phyloP scores from a whole-genome alignment of 1,140 invertebrate species.

The Aphidius gifuensis region DNA sequence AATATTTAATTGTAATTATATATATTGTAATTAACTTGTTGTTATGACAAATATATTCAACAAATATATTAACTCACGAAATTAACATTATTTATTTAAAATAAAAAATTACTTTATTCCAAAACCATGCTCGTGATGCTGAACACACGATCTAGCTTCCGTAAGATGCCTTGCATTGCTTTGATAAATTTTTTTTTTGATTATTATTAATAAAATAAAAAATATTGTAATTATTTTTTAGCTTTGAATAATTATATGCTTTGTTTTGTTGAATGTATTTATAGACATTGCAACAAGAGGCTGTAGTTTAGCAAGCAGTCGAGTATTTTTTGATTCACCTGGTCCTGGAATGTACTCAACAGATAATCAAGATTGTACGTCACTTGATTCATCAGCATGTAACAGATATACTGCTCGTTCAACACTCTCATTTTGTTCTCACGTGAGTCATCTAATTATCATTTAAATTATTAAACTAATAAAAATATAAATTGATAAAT shows the following conservation, averaged over 20 bases:
- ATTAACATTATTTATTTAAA: not conserved
- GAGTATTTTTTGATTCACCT: conserved; percentile 37
- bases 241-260: too few species aligned
- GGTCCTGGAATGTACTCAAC: conserved; percentile 21
- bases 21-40: too few species aligned
- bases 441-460: conserved; percentile 35
- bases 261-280: not conserved
- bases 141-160: too few species aligned
- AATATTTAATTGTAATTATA: too few species aligned
- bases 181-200: not conserved
- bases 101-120: not conserved
- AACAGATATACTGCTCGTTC: conserved; percentile 46
- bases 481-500: conserved; percentile 14
- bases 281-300: conserved; percentile 44
- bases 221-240: not conserved
- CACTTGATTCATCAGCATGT: conserved; percentile 34
- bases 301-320: conserved; percentile 46
- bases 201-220: not conserved
- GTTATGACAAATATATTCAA: conserved; percentile 13
- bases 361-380: conserved; percentile 26
- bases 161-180: not conserved
- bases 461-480: not conserved
- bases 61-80: conserved; percentile 25
- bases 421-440: conserved; percentile 47
- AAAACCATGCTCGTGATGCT: too few species aligned